Percentiles rank a stretch among this genome's conserved stretches.
phyloP scores from a whole-genome alignment of 1,140 invertebrate genomes.

The Parasteatoda tepidariorum region DNA sequence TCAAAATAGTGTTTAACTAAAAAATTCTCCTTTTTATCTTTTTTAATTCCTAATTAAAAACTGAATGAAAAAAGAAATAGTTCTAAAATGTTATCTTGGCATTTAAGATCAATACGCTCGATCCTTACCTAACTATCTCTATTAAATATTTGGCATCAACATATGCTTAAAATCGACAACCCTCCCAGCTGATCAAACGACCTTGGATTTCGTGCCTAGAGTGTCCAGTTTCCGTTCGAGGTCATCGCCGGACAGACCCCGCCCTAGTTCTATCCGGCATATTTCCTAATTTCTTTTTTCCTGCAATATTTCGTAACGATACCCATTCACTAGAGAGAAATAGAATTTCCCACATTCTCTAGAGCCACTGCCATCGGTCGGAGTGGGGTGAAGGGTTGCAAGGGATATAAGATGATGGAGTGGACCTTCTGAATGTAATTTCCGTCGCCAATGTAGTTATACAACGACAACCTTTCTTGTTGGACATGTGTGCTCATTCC shows the following conservation, averaged over 20 bases:
- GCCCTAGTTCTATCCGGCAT: conserved; percentile 41
- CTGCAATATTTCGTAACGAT: conserved; percentile 15
- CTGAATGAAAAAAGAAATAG: background rate
- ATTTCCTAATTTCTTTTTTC: conserved; percentile 51
- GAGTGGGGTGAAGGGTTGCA: background rate
- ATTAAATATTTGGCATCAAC: conserved; percentile 13
- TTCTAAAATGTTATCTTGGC: background rate
- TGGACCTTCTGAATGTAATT: background rate
- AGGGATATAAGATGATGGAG: background rate
- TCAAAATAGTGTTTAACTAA: background rate
- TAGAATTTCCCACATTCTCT: conserved; percentile 19
- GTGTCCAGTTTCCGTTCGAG: conserved; percentile 45
- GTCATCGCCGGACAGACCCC: conserved; percentile 33
- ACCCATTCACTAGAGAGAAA: background rate
- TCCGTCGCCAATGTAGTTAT: no score
- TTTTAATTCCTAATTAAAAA: no score
- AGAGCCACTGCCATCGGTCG: background rate
- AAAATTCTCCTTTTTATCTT: no score
- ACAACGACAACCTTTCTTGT: no score
- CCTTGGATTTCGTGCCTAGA: conserved; percentile 19
- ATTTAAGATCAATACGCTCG: background rate
- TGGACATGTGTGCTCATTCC: no score
- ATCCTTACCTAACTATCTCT: background rate
- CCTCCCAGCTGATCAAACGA: conserved; percentile 12
- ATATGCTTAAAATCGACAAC: background rate